Base-by-base conservation (phyloP, 2,797 vertebrate species). In the Synanceia verrucosa region DNA sequence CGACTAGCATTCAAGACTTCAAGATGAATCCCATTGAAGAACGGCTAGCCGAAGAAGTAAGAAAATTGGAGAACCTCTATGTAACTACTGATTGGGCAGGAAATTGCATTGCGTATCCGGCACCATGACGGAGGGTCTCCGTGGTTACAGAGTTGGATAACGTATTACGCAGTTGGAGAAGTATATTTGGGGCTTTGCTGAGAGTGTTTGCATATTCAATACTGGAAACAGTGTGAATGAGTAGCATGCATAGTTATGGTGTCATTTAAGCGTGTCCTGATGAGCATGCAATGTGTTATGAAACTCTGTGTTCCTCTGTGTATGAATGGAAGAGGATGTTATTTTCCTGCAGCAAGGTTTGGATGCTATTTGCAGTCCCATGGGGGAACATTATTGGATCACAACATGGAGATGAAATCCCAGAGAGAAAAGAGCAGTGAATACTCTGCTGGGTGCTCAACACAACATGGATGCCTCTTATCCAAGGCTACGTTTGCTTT, bases 371-470 rank as follows among this genome's bases (percentile, higher is more conserved):
- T 56, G 52, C 60, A 57, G 76, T 85, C 89, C 88, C 82, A 37
- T 69, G 85, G 70, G 82, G 71, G 67, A 76, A 75, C 2, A 41
- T 53, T 70, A 78, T 79, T 83, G 81, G 78, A 87, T 83, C 62
- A 70, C 70, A 87, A 89, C 73, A 78, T 56, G 74, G 82, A 87
- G 82, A 81, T 78, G 66, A 65, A 88, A 79, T 88, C 84, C 84
- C 86, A 72, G 44, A 58, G 81, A 76, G 79, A 71, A 55, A 5
- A 33, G 48, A 77, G 59, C 62, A 31, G 47, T 46, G 64, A 74
- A 78, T 39, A 52, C 52, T 78, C 78, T 63, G 53, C 74, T 68
- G 80, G 81, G 77, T 78, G 60, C 65, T 79, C 63, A 55, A 63
- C 66, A 58, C 72, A 76, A 53, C 44, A 62, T 36, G 48, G 23